Evolutionary conservation across 2,797 vertebrate genomes (phyloP), one percentile per base, ranked within the genome.

Genomic region (Heteromormyrus szaboi): DNA sequence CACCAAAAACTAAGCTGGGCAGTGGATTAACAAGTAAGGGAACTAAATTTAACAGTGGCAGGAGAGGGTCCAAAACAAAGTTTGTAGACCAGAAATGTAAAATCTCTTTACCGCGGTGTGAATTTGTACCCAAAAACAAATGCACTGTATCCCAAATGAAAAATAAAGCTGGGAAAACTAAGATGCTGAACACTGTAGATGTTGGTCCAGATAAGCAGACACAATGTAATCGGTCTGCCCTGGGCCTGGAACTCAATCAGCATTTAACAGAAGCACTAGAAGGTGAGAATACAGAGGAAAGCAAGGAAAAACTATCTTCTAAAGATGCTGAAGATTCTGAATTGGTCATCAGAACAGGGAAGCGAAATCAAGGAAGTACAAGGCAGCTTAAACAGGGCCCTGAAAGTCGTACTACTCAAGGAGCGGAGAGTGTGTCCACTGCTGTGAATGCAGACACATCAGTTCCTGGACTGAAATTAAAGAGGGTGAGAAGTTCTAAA

Each of bases 171-270:
- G 14, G 46, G 29, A 59, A 50, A 56, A 44, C 12, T n/a, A 85
- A 41, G 8, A 83, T 72, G 46, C 9, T 19, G 46, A 85, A 46
- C 46, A 48, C 14, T 85, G 88, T 65, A 88, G 62, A n/a, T 87
- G 86, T 54, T 88, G 91, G 88, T 88, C 62, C 87, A 90, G 92
- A 86, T 87, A 90, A 81, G 83, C 85, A 90, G 88, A 17, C 41
- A 90, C 83, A 85, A 12, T 19, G 17, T 88, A n/a, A 50, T 48
- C 53, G 46, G 54, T 14, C 37, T 25, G 12, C 8, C 22, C 33
- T 11, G n/a, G 53, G 22, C 7, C 5, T n/a, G 41, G 44, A 85
- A 48, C 53, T 81, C 83, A 79, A 51, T 83, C 51, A 37, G 56
- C 56, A 25, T 84, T 84, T 81, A 62, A 33, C 59, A 44, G 88